Base-by-base conservation (phyloP, 2,113 vertebrate genomes). In the Cyanoliseus patagonus region DNA sequence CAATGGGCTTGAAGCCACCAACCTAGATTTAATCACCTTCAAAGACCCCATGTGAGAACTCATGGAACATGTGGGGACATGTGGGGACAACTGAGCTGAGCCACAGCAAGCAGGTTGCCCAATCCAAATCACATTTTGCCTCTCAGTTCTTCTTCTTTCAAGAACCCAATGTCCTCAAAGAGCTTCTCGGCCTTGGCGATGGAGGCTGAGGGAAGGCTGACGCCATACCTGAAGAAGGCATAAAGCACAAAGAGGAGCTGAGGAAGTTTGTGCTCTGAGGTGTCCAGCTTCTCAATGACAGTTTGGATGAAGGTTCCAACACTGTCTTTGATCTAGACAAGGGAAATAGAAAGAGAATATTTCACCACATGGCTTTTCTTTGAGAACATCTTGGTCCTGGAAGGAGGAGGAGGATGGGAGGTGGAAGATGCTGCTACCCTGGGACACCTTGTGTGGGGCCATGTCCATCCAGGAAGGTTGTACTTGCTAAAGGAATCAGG, bases 141-240 rank as follows among this genome's bases (percentile, higher is more conserved):
- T 31, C 17, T 37, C 39, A 74, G 59, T 13, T 84, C 47, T 53
- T 53, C 1, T 27, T 51, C 49, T 51, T 51, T 5, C 73, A 84
- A 25, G 9, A 51, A 27, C 25, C 25, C 49, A 51, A 51, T 6
- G 8, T 25, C 6, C 13, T 19, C 9, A 5, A 4, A 6, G 20
- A 27, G 44, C 8, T 31, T 1, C 12, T 64, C 47, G 2, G 33
- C 69, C 57, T 64, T 4, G 8, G 13, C 6, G 5, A 83, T 8
- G 33, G 37, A 52, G 1, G 6, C 13, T 1, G 5, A 1, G 2
- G 33, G 4, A 27, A 74, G 27, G 20, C 16, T 2, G 27, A 64
- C 1, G 6, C 1, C 1, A 3, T 37, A 84, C 57, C 13, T 8
- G 37, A 27, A 19, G 3, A 6, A 35, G 47, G 2, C 12, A 17